Evolutionary conservation across 2,113 vertebrate species (phyloP), one percentile per base, ranked within the genome.

Genomic region (Upupa epops): DNA sequence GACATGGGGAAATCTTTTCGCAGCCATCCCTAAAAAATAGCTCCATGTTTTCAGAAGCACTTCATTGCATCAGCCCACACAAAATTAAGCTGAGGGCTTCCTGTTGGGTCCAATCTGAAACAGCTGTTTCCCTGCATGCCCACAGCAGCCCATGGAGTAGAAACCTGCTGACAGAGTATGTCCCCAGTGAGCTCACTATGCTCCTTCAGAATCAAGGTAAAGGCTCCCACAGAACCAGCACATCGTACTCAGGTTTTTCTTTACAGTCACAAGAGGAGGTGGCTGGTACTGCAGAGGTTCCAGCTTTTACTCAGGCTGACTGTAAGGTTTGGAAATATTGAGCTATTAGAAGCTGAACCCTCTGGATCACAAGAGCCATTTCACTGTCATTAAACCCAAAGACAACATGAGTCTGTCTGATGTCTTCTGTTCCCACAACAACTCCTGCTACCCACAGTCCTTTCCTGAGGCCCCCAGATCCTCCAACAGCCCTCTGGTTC

Each of bases 11-110:
- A 37, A 78, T 49, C 54, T 65, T 86, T 80, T 60, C 76, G 42
- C 72, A 75, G 77, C 54, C 70, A 45, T 25, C 71, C 42, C 11
- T 0, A 59, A 25, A 3, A n/a, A 11, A 42, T 36, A 55, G 61
- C 55, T 37, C 54, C 34, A 76, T 24, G 61, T 69, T 74, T 61
- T 61, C 58, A 82, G 69, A 32, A 79, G 70, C 1, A 0, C 32
- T 68, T 69, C 6, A 3, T 65, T 24, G 16, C 17, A 56, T 29
- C 42, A 5, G 86, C 74, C 70, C 81, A 80, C 11, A 0, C 54
- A 85, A 69, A 89, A 89, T 76, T 51, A 85, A 91, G 55, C 54
- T 61, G 71, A 71, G 48, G 58, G 59, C 68, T 79, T 49, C 54
- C 21, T 5, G 19, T 17, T 17, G 61, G 48, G 34, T 36, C 54